Evolutionary conservation across 2,113 vertebrate species (phyloP).

Genomic region (Saccopteryx bilineata): DNA sequence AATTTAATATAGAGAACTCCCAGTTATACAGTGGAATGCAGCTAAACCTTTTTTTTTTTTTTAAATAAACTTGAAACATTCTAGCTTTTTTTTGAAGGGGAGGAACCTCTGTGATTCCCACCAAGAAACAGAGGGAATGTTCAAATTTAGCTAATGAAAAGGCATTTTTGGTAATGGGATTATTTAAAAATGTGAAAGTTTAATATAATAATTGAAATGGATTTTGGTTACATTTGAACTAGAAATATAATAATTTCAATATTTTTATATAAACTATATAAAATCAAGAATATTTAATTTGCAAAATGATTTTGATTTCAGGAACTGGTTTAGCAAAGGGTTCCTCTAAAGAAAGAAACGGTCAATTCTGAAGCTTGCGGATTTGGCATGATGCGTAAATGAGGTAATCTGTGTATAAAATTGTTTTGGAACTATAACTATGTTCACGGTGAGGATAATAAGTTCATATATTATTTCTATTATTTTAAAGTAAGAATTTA

Average conservation of each 20-base stretch:
- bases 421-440: background rate
- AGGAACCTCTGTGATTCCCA: background rate
- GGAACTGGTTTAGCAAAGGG: background rate
- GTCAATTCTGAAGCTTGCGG: background rate
- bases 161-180: background rate
- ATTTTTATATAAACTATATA: background rate
- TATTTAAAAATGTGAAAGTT: background rate
- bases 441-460: background rate
- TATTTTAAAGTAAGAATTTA: background rate
- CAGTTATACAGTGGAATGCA: background rate
- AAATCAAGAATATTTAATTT: background rate
- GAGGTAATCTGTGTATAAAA: background rate
- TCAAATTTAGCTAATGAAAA: conserved; percentile 14
- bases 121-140: background rate
- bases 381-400: background rate
- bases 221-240: background rate
- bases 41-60: background rate
- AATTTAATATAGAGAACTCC: background rate
- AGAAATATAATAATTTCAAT: background rate
- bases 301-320: conserved; percentile 3
- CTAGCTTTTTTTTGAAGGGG: background rate
- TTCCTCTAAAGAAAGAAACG: background rate
- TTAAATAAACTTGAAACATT: background rate
- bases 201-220: conserved; percentile 9
- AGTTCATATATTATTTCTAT: background rate